Evolutionary conservation across 2,797 vertebrate species (phyloP).

Genomic region (Meriones psammophilus): DNA sequence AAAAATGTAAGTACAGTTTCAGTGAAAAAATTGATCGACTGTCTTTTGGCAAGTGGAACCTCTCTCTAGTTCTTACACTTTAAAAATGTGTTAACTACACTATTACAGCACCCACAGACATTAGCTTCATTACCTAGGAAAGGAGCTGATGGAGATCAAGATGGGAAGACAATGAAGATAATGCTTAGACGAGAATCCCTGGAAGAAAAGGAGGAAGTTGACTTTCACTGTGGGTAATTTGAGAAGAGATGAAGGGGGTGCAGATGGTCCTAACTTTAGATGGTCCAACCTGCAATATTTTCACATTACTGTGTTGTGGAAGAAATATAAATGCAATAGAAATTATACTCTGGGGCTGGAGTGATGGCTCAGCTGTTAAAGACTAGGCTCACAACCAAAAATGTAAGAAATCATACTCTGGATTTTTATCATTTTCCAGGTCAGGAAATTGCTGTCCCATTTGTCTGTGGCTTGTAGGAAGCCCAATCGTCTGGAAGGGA

Average conservation of each 20-base stretch:
- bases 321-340: background rate
- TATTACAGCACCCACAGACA: background rate
- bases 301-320: background rate
- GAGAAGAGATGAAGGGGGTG: background rate
- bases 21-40: constrained; percentile 62
- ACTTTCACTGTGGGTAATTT: background rate
- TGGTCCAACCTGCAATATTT: background rate
- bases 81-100: constrained; percentile 36
- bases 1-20: constrained; percentile 65
- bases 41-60: constrained; percentile 48
- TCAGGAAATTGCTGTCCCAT: background rate
- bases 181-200: background rate
- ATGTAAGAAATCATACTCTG: background rate
- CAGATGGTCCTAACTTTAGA: background rate
- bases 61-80: constrained; percentile 53
- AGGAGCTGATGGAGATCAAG: background rate
- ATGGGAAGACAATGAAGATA: background rate
- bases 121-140: background rate
- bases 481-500: background rate
- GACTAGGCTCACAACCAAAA: no score
- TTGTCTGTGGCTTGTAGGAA: background rate
- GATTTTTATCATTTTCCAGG: background rate
- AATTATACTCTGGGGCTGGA: background rate
- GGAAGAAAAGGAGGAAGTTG: background rate
- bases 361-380: no score